These are phyloP conservation scores for Hydropotes inermis DNA, from an alignment of 2,113 vertebrate species.

Conservation along the genomic window DNA sequence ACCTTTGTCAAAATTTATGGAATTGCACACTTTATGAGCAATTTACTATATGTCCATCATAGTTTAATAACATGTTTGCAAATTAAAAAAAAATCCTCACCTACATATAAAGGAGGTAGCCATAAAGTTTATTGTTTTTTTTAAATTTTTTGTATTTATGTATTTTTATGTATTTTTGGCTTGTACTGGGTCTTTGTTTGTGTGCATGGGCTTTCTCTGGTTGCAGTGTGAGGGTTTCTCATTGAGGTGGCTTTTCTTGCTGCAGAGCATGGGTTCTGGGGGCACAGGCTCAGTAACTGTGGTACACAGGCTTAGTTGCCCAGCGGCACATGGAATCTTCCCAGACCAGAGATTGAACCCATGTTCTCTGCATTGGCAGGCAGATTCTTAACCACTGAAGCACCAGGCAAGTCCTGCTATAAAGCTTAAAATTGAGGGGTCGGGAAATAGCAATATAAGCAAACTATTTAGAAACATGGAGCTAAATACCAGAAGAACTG, in stretches of 20 bases:
- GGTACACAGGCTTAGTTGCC: not conserved
- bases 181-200: not conserved
- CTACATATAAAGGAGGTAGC: not conserved
- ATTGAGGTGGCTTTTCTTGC: not conserved
- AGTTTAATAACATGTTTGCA: not conserved
- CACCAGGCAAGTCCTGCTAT: not conserved
- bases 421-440: not conserved
- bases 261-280: not conserved
- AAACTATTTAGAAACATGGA: not conserved
- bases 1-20: not conserved
- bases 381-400: not conserved
- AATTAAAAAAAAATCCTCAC: not conserved
- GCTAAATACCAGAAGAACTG: not conserved
- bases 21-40: not conserved
- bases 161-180: not conserved
- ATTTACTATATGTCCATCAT: not conserved
- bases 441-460: not conserved
- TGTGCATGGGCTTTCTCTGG: not conserved
- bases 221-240: not conserved
- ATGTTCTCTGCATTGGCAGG: not conserved
- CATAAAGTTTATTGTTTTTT: not conserved
- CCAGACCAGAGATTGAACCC: not conserved
- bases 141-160: not conserved
- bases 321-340: not conserved
- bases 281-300: not conserved